Evolutionary conservation across 2,113 vertebrate genomes (phyloP).

Genomic region (Hucho hucho): DNA sequence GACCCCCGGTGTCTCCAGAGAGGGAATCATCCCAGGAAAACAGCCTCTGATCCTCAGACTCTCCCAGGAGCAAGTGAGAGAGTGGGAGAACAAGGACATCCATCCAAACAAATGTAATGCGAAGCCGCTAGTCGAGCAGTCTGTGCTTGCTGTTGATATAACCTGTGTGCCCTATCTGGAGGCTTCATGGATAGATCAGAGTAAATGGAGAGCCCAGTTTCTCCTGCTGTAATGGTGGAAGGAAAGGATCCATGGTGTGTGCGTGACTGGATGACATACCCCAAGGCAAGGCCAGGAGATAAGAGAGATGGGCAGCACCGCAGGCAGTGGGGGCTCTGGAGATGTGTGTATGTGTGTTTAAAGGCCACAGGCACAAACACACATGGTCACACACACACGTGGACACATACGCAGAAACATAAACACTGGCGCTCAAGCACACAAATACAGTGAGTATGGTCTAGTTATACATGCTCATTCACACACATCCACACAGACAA

Average conservation of each 20-base stretch:
- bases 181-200: background rate
- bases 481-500: slow-evolving; percentile 9
- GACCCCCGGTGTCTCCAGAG: slow-evolving; percentile 28
- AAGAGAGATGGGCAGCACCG: slow-evolving; percentile 63
- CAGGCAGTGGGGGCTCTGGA: slow-evolving; percentile 54
- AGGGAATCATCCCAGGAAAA: slow-evolving; percentile 57
- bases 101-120: slow-evolving; percentile 70
- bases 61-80: slow-evolving; percentile 22
- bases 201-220: background rate
- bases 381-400: slow-evolving; percentile 49
- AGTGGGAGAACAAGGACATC: slow-evolving; percentile 68
- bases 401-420: slow-evolving; percentile 23
- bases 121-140: slow-evolving; percentile 52
- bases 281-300: slow-evolving; percentile 68
- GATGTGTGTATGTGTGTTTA: slow-evolving; percentile 11
- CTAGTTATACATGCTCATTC: background rate
- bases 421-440: slow-evolving; percentile 13
- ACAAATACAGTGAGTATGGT: slow-evolving; percentile 7
- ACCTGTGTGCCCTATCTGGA: slow-evolving; percentile 31
- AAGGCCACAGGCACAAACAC: slow-evolving; percentile 41
- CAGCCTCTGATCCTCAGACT: slow-evolving; percentile 57
- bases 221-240: slow-evolving; percentile 6
- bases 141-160: slow-evolving; percentile 73
- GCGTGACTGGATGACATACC: slow-evolving; percentile 64
- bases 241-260: slow-evolving; percentile 22